Evolutionary conservation across 2,113 vertebrate genomes (phyloP), one percentile per base, ranked within the genome.

Genomic region (Clarias macrocephalus): DNA sequence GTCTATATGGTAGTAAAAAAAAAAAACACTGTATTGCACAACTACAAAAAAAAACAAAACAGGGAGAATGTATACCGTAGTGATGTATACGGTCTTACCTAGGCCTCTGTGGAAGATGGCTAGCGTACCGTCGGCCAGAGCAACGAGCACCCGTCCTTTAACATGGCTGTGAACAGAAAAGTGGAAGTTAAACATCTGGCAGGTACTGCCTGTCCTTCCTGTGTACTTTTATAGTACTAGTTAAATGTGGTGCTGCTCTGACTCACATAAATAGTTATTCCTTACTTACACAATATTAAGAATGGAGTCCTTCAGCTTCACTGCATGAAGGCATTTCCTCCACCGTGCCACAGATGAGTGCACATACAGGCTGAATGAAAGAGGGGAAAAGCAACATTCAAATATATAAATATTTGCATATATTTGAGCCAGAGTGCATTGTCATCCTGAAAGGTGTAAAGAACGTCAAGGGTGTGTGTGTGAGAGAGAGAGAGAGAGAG

Each of bases 271-370:
- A 52, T 52, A 10, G 65, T 37, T 21, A 12, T 10, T 30, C 68
- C 87, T 21, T 85, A 96, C 98, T 92, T 95, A 99, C 98, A 99
- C 98, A 60, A 99, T 94, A 91, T 97, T 97, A 85, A 99, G 95
- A 57, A 99, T 99, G 0, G 98, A 97, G 90, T 99, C 98, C 93
- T 99, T 99, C 82, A 99, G 95, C 93, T 98, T 99, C 93, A 99
- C 99, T 0, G 98, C 97, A 80, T 99, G 98, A 81, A 99, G 96
- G 93, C 98, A 99, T 89, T 98, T 99, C 94, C 97, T 99, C 98
- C 98, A 99, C 89, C 96, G 96, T 83, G 96, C 96, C 76, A 99
- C 97, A 0, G 98, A 97, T 0, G 98, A 99, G 91, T 99, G 98
- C 28, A 99, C 98, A 0, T 99, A 99, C 25, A 99, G 94, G 95